These are phyloP conservation scores for Anarrhichthys ocellatus DNA, from an alignment of 2,113 vertebrate genomes.

Conservation along the genomic window DNA sequence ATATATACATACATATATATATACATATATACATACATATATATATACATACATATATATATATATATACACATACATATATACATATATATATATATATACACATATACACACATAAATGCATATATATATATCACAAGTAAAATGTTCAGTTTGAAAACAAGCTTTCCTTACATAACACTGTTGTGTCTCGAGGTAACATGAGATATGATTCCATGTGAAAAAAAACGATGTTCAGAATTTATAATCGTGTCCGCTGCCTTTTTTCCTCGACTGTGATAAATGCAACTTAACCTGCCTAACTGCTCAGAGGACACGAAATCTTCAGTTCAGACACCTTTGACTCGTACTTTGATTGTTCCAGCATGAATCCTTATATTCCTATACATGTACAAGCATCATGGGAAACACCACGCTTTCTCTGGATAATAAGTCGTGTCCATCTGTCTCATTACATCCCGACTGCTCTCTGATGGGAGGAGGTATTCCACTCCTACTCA, in stretches of 20 bases:
- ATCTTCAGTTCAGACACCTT: constrained; percentile 7
- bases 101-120: too few relatives aligned
- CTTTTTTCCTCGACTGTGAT: not conserved
- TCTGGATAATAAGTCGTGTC: constrained; percentile 46
- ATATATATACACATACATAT: too few relatives aligned
- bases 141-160: not conserved
- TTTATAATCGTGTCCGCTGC: not conserved
- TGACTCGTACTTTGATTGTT: constrained; percentile 22
- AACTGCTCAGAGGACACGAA: not conserved
- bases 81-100: too few relatives aligned
- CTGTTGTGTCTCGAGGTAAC: not conserved
- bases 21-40: too few relatives aligned
- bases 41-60: too few relatives aligned
- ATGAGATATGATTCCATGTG: not conserved
- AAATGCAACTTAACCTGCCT: not conserved
- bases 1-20: too few relatives aligned
- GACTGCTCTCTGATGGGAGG: constrained; percentile 42
- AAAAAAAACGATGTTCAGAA: not conserved
- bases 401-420: constrained; percentile 27
- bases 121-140: not conserved
- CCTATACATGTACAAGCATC: constrained; percentile 22
- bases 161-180: not conserved
- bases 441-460: constrained; percentile 65
- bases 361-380: constrained; percentile 1
- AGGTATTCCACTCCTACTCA: constrained; percentile 65